Evolutionary conservation across 2,888 invertebrate genomes (phyloP).

Genomic region (Rugalucina vietnamica): DNA sequence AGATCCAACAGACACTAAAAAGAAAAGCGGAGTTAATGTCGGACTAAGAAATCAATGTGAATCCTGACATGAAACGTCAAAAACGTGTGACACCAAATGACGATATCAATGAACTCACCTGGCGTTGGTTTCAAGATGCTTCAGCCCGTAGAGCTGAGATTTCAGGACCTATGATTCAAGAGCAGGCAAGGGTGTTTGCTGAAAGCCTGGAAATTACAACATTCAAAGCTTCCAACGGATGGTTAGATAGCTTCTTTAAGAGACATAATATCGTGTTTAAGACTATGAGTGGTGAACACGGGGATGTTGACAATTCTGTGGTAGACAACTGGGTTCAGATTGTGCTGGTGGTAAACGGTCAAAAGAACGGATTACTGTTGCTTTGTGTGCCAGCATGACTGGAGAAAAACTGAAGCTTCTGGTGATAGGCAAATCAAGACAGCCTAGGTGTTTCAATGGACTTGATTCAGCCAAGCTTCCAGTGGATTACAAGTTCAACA

Average conservation of each 20-base stretch:
- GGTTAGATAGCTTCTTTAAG: constrained; percentile 46
- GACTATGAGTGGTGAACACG: constrained; percentile 36
- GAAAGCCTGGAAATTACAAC: constrained; percentile 15
- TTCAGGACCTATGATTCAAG: constrained; percentile 36
- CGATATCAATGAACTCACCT: constrained; percentile 40
- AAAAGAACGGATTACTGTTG: constrained; percentile 23
- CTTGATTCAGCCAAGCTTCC: constrained; percentile 35
- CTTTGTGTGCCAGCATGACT: constrained; percentile 27
- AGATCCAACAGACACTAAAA: constrained; percentile 50
- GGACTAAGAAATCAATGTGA: constrained; percentile 40
- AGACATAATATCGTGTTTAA: constrained; percentile 45
- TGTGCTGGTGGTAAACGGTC: too few relatives aligned
- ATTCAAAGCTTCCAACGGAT: constrained; percentile 55
- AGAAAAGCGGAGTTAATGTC: constrained; percentile 39
- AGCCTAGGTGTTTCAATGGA: constrained; percentile 47
- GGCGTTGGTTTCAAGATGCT: constrained; percentile 46
- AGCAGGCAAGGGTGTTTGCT: constrained; percentile 36
- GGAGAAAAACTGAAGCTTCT: constrained; percentile 39
- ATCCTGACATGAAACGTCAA: constrained; percentile 21
- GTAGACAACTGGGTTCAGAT: constrained; percentile 30
- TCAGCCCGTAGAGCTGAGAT: constrained; percentile 20
- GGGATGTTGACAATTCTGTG: constrained; percentile 19
- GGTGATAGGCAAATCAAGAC: constrained; percentile 47
- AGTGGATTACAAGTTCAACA: constrained; percentile 47
- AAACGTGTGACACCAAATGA: constrained; percentile 30